Conservation (phyloP, 2,888 invertebrate genomes). For the Lymantria monacha region DNA sequence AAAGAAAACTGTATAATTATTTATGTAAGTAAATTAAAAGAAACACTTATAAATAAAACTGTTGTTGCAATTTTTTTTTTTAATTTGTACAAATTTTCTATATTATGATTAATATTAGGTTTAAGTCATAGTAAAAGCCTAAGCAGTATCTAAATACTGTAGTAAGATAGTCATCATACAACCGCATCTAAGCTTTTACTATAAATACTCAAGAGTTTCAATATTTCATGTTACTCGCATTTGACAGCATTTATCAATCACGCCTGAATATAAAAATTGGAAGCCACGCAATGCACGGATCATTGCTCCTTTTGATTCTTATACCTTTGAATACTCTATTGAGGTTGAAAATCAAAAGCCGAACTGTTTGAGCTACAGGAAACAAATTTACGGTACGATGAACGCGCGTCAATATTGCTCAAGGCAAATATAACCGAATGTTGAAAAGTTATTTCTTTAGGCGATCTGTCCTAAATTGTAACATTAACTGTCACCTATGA, state of each 20-base stretch:
- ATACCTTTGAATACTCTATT: neutral
- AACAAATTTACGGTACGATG: neutral
- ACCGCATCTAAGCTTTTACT: too few species aligned
- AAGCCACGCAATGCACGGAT: neutral
- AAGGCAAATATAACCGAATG: neutral
- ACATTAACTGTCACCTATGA: neutral
- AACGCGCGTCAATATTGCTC: neutral
- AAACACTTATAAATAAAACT: too few species aligned
- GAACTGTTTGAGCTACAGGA: neutral
- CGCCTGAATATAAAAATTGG: neutral
- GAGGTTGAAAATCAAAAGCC: neutral
- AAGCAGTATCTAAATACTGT: too few species aligned
- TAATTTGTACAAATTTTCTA: too few species aligned
- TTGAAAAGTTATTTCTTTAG: neutral
- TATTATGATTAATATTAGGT: too few species aligned
- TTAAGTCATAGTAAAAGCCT: too few species aligned
- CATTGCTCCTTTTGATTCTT: neutral
- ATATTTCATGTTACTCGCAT: too few species aligned
- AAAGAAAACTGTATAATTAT: too few species aligned
- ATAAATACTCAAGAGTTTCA: too few species aligned
- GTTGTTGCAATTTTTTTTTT: too few species aligned
- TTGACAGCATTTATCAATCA: neutral
- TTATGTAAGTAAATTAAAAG: too few species aligned
- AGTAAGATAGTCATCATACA: too few species aligned
- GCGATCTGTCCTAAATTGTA: neutral